Evolutionary conservation across 30 jellyfish, hydroid and myxozoan genomes (phyloP), one percentile per base, ranked within the genome.

Genomic region (Calvadosia cruxmelitensis): DNA sequence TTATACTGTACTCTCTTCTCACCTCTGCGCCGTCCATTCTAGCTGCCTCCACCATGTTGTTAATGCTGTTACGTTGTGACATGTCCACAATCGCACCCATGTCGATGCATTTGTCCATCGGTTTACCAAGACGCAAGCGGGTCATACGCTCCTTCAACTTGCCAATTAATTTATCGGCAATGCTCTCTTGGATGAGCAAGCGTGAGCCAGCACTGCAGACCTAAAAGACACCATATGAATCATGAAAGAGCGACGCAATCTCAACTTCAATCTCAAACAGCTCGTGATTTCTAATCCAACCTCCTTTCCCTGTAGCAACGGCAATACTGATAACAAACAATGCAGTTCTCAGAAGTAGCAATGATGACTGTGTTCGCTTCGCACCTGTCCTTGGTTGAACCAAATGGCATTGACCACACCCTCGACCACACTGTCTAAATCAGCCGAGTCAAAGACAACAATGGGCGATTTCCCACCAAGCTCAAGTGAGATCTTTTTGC

Each of bases 401-500:
- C 97, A 89, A n/a, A 89, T 89, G 1, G 98, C 98, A 69, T 77
- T 86, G 13, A 89, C 98, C 67, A 89, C 78, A 26, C 98, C 98
- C 49, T 89, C 95, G 23, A 89, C 98, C 2, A 93, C 92, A 31
- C 92, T 77, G 68, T 82, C 98, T 24, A 89, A 64, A 74, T 89
- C 98, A 50, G 98, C 98, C 3, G 94, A 57, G 53, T 89, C 98
- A 89, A 81, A 89, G 2, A 89, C 98, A 52, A 89, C 87, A 72
- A 89, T 80, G 5, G 98, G 98, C 16, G 98, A 89, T 50, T 89
- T 89, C 13, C 98, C 98, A 42, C 98, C 98, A 20, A 89, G 93
- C 50, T 89, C 98, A 29, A 89, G 77, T 0, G 98, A 89, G 48
- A 88, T 29, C 77, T 88, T 86, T 52, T 88, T 88, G 20, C 97